Evolutionary conservation across 2,888 invertebrate genomes (phyloP), one percentile per base, ranked within the genome.

Genomic region (Megastigmus dorsalis): DNA sequence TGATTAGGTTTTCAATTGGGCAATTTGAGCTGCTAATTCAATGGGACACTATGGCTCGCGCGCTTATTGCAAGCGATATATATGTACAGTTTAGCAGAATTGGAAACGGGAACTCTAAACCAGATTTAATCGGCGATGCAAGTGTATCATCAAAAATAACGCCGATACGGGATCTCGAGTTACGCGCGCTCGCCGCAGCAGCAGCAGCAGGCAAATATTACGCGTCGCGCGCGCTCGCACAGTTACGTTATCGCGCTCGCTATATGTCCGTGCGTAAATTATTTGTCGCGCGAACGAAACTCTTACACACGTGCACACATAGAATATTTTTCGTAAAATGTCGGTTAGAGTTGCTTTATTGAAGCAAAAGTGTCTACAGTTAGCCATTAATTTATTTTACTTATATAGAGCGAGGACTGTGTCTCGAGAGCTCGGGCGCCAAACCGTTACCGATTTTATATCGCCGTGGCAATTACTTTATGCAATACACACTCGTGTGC

Each of bases 101-200:
- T 63, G 18, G 13, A 45, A 59, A 59, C 28, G 45, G 1, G n/a
- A n/a, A n/a, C n/a, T n/a, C n/a, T n/a, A 65, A 65, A 65, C 50
- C 38, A 36, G 63, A 48, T 9, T 50, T 36, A 23, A 38, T 15
- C n/a, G n/a, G 50, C 28, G 15, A 5, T 1, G 15, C 7, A 15
- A 13, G 33, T 41, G 13, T 20, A 48, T 48, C 7, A 30, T 45
- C 33, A 33, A 48, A 62, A 48, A 45, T 33, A 18, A 48, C 20
- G 15, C 23, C 23, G 38, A 33, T 50, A 33, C n/a, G n/a, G 26
- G 10, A 30, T 45, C 45, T 43, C 45, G 18, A 5, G 13, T 7
- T 3, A 1, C 7, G 26, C 9, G 13, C 33, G 15, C 7, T 6
- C 30, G 30, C 15, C n/a, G n/a, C n/a, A n/a, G n/a, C n/a, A n/a